Percentiles rank a stretch among this genome's conserved stretches.
phyloP scores from a whole-genome alignment of 2,113 vertebrate species.

The Psittacus erithacus region DNA sequence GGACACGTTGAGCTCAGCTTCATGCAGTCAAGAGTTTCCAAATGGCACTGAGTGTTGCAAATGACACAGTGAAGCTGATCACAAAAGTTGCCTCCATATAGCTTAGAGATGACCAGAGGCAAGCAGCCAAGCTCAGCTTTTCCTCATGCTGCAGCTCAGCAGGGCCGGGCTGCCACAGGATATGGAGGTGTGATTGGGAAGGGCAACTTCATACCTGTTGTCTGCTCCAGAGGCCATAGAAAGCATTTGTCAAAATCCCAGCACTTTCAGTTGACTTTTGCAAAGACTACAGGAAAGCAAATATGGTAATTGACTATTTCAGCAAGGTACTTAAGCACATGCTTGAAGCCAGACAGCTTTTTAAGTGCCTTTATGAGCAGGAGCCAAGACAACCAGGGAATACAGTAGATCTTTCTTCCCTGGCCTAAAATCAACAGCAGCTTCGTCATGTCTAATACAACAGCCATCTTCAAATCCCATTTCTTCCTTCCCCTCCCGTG shows the following conservation, averaged over 20 bases:
- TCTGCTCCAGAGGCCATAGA: not conserved
- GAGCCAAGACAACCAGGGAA: not conserved
- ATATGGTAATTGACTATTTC: not conserved
- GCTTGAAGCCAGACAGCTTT: conserved; percentile 31
- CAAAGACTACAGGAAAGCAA: not conserved
- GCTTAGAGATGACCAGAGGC: not conserved
- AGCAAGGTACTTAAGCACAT: conserved; percentile 20
- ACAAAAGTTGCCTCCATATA: not conserved
- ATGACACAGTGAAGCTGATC: not conserved
- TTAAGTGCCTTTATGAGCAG: conserved; percentile 4
- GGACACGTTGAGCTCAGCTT: not conserved
- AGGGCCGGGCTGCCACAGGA: not conserved
- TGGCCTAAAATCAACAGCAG: not conserved
- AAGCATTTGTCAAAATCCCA: not conserved
- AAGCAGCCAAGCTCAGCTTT: not conserved
- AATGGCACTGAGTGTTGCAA: not conserved
- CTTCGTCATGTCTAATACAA: not conserved
- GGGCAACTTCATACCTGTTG: not conserved
- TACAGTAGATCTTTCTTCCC: not conserved
- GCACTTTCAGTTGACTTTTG: not conserved
- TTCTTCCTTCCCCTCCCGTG: fast-evolving
- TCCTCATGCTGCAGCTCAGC: not conserved
- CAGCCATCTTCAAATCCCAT: not conserved
- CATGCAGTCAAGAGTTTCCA: not conserved
- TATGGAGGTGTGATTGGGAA: not conserved